Evolutionary conservation across 2,888 invertebrate genomes (phyloP).

Genomic region (Apotomis turbidana): DNA sequence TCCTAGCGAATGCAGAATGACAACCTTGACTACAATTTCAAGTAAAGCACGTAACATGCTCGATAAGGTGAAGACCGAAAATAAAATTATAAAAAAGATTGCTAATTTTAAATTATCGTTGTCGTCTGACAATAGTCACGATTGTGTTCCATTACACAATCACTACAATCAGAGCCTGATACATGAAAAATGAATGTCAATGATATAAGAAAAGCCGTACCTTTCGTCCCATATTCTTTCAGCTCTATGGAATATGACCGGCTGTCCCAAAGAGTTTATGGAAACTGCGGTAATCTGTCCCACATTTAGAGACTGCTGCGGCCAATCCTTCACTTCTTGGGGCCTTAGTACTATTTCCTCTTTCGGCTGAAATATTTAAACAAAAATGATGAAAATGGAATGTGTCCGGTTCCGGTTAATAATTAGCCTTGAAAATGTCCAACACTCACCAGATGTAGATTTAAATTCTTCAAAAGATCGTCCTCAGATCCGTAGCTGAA

Average conservation of each 20-base stretch:
- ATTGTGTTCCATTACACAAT: no score
- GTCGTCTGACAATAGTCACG: no score
- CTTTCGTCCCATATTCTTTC: slow-evolving; percentile 90
- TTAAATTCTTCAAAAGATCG: slow-evolving; percentile 71
- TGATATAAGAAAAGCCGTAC: slow-evolving; percentile 65
- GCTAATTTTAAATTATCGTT: no score
- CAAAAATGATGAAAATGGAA: neutral
- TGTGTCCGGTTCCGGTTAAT: slow-evolving; percentile 34
- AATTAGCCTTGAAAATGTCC: neutral
- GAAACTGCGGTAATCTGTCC: slow-evolving; percentile 95
- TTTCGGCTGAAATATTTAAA: slow-evolving; percentile 65
- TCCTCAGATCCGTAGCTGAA: slow-evolving; percentile 75
- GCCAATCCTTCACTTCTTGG: slow-evolving; percentile 86
- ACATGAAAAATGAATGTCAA: neutral
- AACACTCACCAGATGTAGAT: slow-evolving; percentile 70
- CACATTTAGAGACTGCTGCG: slow-evolving; percentile 84
- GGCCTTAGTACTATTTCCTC: slow-evolving; percentile 83
- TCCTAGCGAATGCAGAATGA: neutral
- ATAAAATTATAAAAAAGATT: no score
- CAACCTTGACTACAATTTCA: no score
- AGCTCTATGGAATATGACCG: slow-evolving; percentile 94
- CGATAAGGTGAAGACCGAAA: no score
- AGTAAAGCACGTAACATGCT: no score
- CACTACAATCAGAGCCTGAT: no score
- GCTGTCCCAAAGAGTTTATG: slow-evolving; percentile 89